Percentiles rank a stretch among this genome's conserved stretches.
Conservation (phyloP, 2,797 vertebrate genomes). For the Furcifer pardalis region DNA sequence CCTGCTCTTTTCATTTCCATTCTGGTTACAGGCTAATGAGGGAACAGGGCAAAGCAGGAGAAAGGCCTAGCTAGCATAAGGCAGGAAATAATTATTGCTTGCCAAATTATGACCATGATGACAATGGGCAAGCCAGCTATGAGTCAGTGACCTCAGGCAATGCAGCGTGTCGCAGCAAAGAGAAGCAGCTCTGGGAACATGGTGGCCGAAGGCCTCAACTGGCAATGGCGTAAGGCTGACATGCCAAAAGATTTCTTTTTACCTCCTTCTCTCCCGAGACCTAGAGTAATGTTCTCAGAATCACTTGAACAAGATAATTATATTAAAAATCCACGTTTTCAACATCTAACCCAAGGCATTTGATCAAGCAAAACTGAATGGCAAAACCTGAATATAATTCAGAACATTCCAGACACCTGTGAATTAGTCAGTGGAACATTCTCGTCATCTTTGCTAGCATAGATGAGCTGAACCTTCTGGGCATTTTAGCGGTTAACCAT, state of each 20-base stretch:
- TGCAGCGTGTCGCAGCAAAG: slow-evolving; percentile 68
- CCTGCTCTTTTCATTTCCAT: slow-evolving; percentile 56
- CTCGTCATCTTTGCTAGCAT: slow-evolving; percentile 69
- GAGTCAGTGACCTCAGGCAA: slow-evolving; percentile 73
- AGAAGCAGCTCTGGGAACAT: slow-evolving; percentile 71
- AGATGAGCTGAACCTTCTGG: slow-evolving; percentile 81
- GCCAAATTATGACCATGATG: slow-evolving; percentile 72
- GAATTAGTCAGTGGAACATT: slow-evolving; percentile 71
- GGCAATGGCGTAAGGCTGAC: slow-evolving; percentile 59
- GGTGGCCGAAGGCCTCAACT: slow-evolving; percentile 68
- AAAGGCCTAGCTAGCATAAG: slow-evolving; percentile 53
- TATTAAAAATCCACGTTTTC: slow-evolving; percentile 33
- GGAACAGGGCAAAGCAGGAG: slow-evolving; percentile 55
- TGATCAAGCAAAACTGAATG: slow-evolving; percentile 63
- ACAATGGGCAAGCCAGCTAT: slow-evolving; percentile 65
- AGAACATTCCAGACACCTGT: slow-evolving; percentile 77
- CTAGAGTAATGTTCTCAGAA: slow-evolving; percentile 64
- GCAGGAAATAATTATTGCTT: slow-evolving; percentile 64
- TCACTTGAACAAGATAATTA: slow-evolving; percentile 62
- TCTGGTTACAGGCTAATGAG: slow-evolving; percentile 58
- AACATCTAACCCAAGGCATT: slow-evolving; percentile 68
- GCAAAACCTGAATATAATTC: slow-evolving; percentile 69
- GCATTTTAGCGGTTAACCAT: slow-evolving; percentile 81
- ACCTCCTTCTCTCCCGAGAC: slow-evolving; percentile 65
- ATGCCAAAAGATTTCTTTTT: slow-evolving; percentile 70